These are phyloP conservation scores for Sepiola atlantica DNA, from an alignment of 2,888 invertebrate species.

Conservation along the genomic window DNA sequence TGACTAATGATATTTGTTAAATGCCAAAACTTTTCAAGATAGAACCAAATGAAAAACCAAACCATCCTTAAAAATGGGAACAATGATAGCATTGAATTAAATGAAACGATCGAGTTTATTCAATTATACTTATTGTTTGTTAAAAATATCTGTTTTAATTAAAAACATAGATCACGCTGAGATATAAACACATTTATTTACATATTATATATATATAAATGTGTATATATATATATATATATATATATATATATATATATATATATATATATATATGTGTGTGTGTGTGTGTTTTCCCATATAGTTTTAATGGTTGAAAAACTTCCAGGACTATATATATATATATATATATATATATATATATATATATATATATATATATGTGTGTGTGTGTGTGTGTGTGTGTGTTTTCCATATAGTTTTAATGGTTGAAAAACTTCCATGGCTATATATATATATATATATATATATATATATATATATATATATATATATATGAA, in stretches of 20 bases:
- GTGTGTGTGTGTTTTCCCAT: too few relatives aligned
- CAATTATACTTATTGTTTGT: too few relatives aligned
- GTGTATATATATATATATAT: background rate
- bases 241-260: background rate
- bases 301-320: too few relatives aligned
- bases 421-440: too few relatives aligned
- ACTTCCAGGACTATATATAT: too few relatives aligned
- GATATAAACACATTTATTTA: background rate
- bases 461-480: too few relatives aligned
- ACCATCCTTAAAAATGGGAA: background rate
- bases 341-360: slow-evolving; percentile 40
- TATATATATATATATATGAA: too few relatives aligned
- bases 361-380: slow-evolving; percentile 4
- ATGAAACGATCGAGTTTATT: too few relatives aligned
- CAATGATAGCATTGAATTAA: too few relatives aligned
- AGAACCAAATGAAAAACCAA: background rate
- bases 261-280: slow-evolving; percentile 6
- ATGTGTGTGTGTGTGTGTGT: background rate
- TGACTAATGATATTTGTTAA: background rate
- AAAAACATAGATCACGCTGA: background rate
- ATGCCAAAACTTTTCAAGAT: background rate
- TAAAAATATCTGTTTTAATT: too few relatives aligned
- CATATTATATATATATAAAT: background rate
- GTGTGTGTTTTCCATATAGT: too few relatives aligned
- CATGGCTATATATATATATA: too few relatives aligned